Evolutionary conservation across 2,797 vertebrate genomes (phyloP), one percentile per base, ranked within the genome.

Genomic region (Rhyacichthys aspro): DNA sequence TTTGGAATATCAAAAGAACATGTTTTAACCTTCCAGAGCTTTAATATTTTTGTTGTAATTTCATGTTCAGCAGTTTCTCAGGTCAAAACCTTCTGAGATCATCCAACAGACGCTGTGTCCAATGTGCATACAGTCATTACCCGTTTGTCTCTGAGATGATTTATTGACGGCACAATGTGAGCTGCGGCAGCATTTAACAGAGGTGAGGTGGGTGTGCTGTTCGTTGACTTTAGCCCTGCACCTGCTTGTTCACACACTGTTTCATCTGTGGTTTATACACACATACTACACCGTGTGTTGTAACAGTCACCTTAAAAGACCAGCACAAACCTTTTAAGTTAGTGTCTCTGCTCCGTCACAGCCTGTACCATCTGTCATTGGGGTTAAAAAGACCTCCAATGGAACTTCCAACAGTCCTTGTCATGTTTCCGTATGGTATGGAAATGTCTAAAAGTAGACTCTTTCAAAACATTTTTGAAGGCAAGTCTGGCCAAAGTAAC

Each of bases 271-370:
- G 80, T 72, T 67, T 47, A 34, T 3, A 18, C 63, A 12, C 75
- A 46, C 75, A 56, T 11, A 43, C 67, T 53, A 60, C 59, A 70
- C 70, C 44, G 50, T 45, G 11, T 84, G 86, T 88, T 42, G 85
- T 86, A 89, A 88, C 84, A 88, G 78, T 81, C 82, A 68, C 79
- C 82, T 82, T 52, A 68, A 80, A 82, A 82, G 86, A 75, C 81
- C 81, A 82, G 50, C 50, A 38, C 19, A 43, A 9, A 8, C 28
- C 66, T 83, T 85, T 81, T 28, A 76, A 67, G 55, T 54, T 53
- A 0, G 19, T 43, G 36, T 49, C 55, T 71, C 43, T 57, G 32
- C 45, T 58, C 63, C 73, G n/a, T 19, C 18, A 15, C 79, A 53
- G 38, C 28, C 34, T 18, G 41, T 17, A 63, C 63, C 72, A 82